Percentiles rank a stretch among this genome's conserved stretches.
These are phyloP conservation scores for Margaritifera margaritifera DNA, from an alignment of 2,888 invertebrate species.

Conservation along the genomic window DNA sequence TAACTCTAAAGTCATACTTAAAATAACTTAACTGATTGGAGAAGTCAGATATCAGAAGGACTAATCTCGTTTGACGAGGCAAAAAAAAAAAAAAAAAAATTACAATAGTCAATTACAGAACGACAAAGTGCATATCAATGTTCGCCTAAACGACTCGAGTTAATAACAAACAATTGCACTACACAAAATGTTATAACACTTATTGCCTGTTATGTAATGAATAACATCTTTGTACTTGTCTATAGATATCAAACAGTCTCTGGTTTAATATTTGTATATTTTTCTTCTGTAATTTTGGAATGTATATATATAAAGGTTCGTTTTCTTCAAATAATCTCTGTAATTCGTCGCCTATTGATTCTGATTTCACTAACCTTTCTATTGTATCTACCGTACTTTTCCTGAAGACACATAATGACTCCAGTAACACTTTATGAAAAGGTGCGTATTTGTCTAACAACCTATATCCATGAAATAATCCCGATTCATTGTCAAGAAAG, in stretches of 20 bases:
- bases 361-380: conserved; percentile 77
- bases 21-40: too few relatives aligned
- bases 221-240: conserved; percentile 85
- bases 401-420: conserved; percentile 87
- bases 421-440: conserved; percentile 85
- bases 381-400: conserved; percentile 81
- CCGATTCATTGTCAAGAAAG: conserved; percentile 80
- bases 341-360: conserved; percentile 79
- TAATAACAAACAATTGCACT: too few relatives aligned
- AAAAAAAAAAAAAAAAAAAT: too few relatives aligned
- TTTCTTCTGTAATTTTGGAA: conserved; percentile 87
- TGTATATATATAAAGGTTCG: conserved; percentile 69
- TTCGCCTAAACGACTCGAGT: too few relatives aligned
- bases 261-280: conserved; percentile 86
- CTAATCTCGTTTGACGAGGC: too few relatives aligned
- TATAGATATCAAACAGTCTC: conserved; percentile 83
- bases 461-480: conserved; percentile 88
- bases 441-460: conserved; percentile 88
- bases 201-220: too few relatives aligned
- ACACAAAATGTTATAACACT: too few relatives aligned
- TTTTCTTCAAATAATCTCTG: conserved; percentile 81
- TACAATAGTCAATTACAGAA: too few relatives aligned
- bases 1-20: too few relatives aligned
- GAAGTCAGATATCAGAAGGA: too few relatives aligned
- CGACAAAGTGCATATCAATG: too few relatives aligned